Evolutionary conservation across 2,113 vertebrate species (phyloP), one percentile per base, ranked within the genome.

Genomic region (Pachycephala philippinensis): DNA sequence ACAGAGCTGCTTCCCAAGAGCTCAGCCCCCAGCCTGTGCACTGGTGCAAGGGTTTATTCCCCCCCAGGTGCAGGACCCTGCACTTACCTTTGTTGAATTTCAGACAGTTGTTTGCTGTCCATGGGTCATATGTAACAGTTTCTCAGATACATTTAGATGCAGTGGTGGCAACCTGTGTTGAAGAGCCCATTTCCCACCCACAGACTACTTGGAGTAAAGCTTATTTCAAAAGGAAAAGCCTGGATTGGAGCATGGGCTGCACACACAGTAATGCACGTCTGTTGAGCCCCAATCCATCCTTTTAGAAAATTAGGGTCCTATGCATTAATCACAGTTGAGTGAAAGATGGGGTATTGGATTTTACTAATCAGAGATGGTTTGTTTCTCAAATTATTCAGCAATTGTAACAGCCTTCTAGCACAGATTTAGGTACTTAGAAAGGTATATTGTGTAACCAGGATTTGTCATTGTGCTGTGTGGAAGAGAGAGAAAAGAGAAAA

Each of bases 231-330:
- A 40, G 22, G 27, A 60, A 45, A 78, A 53, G 17, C 35, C 35
- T 64, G 53, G 37, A n/a, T 4, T 60, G 61, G 50, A 54, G 45
- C 24, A 35, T 20, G 24, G 54, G 24, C 56, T 86, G 24, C 24
- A 24, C 9, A 20, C 6, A 23, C 26, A 70, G 49, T 8, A 17
- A 9, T 6, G n/a, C 12, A 30, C 8, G 18, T 24, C 20, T 57
- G 2, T 1, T 35, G 65, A 49, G 35, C 9, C 5, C 15, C 9
- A 59, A 1, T 14, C 5, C 0, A 0, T 50, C 31, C 40, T 76
- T 84, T 54, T 35, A 61, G 56, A 65, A 65, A 79, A 87, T 13
- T 2, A 23, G 44, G 30, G 18, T 44, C 24, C 59, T 42, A 19
- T 10, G 12, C 45, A 35, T 69, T 54, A 79, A 47, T 54, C 22